phyloP scores from a whole-genome alignment of 1,140 invertebrate species.

The Ceratoteleas bidentatus region DNA sequence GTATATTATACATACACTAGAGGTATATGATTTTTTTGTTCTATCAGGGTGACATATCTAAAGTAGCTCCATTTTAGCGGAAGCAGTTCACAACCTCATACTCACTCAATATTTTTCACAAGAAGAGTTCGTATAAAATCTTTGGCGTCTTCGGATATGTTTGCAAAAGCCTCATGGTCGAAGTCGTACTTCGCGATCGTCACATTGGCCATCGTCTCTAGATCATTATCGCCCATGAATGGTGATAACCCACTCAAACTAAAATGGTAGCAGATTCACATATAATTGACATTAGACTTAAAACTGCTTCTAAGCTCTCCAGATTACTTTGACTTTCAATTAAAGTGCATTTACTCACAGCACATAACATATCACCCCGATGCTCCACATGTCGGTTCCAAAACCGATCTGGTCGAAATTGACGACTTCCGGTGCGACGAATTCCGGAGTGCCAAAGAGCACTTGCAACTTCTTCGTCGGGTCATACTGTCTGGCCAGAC shows the following conservation, averaged over 20 bases:
- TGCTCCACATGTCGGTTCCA: constrained; percentile 98
- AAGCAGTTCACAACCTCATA: constrained; percentile 13
- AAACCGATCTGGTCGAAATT: constrained; percentile 98
- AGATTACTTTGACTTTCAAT: background rate
- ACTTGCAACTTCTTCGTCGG: constrained; percentile 95
- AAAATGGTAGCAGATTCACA: constrained; percentile 61
- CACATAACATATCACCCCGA: constrained; percentile 98
- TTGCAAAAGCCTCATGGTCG: constrained; percentile 95
- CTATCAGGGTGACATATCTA: too few relatives aligned
- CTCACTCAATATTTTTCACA: constrained; percentile 95
- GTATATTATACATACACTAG: too few relatives aligned
- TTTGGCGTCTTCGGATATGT: constrained; percentile 95
- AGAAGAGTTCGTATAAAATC: constrained; percentile 95
- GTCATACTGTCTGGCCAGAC: constrained; percentile 95
- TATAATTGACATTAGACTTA: background rate
- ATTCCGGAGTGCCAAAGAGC: constrained; percentile 98
- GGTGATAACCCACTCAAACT: constrained; percentile 98
- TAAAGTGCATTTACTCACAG: constrained; percentile 89
- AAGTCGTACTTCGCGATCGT: constrained; percentile 97
- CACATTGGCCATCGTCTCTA: constrained; percentile 98
- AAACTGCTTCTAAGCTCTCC: too few relatives aligned
- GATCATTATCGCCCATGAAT: constrained; percentile 98
- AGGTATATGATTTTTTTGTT: too few relatives aligned
- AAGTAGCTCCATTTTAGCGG: too few relatives aligned
- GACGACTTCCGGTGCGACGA: constrained; percentile 98